A percentile compares a stretch with the other conserved stretches of the same genome.
Evolutionary conservation across 53 echinoderm and acorn worm genomes (phyloP).

Genomic region (Patiria pectinifera): DNA sequence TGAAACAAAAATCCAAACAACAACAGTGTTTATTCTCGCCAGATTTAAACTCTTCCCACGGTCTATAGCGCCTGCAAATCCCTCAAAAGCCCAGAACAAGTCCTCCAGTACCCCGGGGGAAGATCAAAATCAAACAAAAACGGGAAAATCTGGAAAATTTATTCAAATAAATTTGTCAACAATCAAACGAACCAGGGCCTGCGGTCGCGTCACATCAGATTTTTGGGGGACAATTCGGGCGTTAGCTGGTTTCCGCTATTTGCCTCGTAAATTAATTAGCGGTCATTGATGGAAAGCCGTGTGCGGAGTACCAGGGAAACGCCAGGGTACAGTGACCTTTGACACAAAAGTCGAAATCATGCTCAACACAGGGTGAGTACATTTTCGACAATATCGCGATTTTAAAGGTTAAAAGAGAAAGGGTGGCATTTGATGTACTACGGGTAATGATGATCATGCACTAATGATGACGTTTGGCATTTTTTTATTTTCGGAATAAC

Average conservation of each 20-base stretch:
- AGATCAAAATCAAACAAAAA: slow-evolving; percentile 3
- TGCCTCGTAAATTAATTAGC: slow-evolving; percentile 4
- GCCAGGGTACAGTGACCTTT: slow-evolving; percentile 59
- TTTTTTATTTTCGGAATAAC: neutral
- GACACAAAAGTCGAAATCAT: slow-evolving; percentile 39
- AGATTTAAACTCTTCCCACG: neutral
- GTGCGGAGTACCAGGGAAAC: slow-evolving; percentile 41
- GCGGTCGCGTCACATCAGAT: slow-evolving; percentile 59
- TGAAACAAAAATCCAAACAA: neutral
- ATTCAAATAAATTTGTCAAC: slow-evolving; percentile 50
- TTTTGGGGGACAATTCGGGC: slow-evolving; percentile 20
- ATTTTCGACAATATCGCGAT: neutral
- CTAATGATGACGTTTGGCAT: neutral
- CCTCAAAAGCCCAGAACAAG: neutral
- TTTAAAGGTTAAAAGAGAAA: neutral
- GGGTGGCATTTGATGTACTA: neutral
- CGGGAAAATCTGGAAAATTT: slow-evolving; percentile 20
- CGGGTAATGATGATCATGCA: neutral
- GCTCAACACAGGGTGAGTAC: slow-evolving; percentile 63
- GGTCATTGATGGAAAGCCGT: neutral
- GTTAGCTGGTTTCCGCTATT: slow-evolving; percentile 41
- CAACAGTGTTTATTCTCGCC: neutral
- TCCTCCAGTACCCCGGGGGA: neutral
- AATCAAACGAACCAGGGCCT: slow-evolving; percentile 50
- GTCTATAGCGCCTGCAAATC: neutral